A percentile compares a stretch with the other conserved stretches of the same genome.
phyloP scores from a whole-genome alignment of 2,113 vertebrate genomes.

The Oenanthe oenanthe region DNA sequence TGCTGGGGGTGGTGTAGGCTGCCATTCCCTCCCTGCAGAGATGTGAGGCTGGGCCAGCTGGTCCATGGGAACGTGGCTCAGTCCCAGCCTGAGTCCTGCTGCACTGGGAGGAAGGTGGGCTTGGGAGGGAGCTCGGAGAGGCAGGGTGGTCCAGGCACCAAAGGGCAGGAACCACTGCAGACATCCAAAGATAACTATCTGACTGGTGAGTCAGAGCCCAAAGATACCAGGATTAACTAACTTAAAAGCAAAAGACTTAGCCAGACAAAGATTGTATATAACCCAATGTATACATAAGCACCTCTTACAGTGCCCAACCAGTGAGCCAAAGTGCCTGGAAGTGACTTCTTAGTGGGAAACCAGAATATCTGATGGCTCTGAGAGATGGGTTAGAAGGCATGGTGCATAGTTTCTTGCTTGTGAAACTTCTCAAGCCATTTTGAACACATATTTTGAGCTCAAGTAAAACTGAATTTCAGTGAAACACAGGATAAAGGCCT shows the following conservation, averaged over 20 bases:
- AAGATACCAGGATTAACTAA: conserved; percentile 55
- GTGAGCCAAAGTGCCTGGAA: background rate
- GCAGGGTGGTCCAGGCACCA: conserved; percentile 35
- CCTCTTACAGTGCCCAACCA: background rate
- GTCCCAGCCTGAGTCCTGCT: accelerated
- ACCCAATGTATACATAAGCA: conserved; percentile 12
- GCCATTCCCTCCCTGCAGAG: background rate
- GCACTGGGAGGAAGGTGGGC: background rate
- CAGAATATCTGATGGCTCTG: background rate
- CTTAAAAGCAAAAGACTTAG: conserved; percentile 47
- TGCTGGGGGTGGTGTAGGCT: background rate
- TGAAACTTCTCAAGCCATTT: background rate
- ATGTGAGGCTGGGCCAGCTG: background rate
- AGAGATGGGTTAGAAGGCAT: background rate
- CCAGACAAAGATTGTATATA: conserved; percentile 41
- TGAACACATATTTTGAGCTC: background rate
- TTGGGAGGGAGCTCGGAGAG: background rate
- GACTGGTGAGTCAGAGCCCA: conserved; percentile 42
- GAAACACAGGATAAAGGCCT: background rate
- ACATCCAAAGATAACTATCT: conserved; percentile 55
- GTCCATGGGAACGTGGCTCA: background rate
- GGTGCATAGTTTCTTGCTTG: background rate
- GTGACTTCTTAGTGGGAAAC: background rate
- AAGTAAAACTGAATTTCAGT: background rate
- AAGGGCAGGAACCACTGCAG: conserved; percentile 25